Percentiles rank a stretch among this genome's conserved stretches.
These are phyloP conservation scores for Nemotelus pantherinus DNA, from an alignment of 2,888 invertebrate species.

Conservation along the genomic window DNA sequence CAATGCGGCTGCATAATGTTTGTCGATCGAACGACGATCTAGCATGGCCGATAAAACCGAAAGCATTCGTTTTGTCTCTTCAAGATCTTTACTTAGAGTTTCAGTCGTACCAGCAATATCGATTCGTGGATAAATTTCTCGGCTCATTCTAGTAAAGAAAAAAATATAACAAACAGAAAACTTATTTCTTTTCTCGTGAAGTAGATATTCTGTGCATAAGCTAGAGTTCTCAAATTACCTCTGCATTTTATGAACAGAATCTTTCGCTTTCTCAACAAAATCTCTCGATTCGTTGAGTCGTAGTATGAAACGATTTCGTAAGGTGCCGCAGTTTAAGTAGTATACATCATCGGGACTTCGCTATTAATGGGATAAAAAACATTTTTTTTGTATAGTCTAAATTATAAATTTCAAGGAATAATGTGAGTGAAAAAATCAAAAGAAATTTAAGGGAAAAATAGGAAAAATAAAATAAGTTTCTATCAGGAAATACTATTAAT, in stretches of 20 bases:
- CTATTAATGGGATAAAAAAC: conserved; percentile 53
- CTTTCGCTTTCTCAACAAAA: conserved; percentile 63
- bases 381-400: neutral
- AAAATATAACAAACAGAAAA: neutral
- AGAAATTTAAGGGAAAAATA: too few relatives aligned
- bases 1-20: conserved; percentile 82
- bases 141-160: conserved; percentile 60
- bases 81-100: conserved; percentile 62
- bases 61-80: conserved; percentile 63
- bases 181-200: neutral
- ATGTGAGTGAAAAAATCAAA: too few relatives aligned
- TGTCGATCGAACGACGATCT: conserved; percentile 84
- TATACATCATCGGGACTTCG: conserved; percentile 63
- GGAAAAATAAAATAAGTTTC: too few relatives aligned
- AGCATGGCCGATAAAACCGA: conserved; percentile 72
- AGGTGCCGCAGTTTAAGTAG: conserved; percentile 64
- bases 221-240: conserved; percentile 54
- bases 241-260: conserved; percentile 61
- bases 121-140: conserved; percentile 63
- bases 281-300: conserved; percentile 64
- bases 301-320: conserved; percentile 64
- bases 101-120: conserved; percentile 61
- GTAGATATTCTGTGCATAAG: neutral
- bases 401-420: too few relatives aligned
- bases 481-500: too few relatives aligned